Evolutionary conservation across 2,888 invertebrate species (phyloP).

Genomic region (Glyphotaelius pellucidus): DNA sequence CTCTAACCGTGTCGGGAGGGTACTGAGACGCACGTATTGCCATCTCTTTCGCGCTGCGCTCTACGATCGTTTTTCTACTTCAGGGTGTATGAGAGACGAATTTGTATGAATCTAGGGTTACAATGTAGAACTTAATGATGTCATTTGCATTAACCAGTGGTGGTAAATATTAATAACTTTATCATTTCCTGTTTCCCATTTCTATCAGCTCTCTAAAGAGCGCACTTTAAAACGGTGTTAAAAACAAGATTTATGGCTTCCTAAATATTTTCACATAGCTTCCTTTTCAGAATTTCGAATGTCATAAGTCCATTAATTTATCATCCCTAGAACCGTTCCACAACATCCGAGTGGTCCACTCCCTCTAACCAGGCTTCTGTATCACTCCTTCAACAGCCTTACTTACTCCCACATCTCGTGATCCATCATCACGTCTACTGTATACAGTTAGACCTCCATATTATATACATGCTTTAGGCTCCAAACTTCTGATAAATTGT

Average conservation of each 20-base stretch:
- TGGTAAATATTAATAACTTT: neutral
- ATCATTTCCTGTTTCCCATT: neutral
- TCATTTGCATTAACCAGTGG: neutral
- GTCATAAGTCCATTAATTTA: neutral
- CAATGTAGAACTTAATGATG: too few relatives aligned
- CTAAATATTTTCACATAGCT: neutral
- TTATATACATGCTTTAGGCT: neutral
- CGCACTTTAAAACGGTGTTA: neutral
- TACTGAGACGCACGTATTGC: too few relatives aligned
- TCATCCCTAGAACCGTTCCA: neutral
- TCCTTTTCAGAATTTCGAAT: neutral
- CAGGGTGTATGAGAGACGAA: too few relatives aligned
- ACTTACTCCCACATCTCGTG: neutral
- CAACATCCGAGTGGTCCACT: neutral
- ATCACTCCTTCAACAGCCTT: neutral
- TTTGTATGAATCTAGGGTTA: too few relatives aligned
- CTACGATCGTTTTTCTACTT: too few relatives aligned
- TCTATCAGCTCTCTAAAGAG: neutral
- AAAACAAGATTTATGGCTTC: neutral
- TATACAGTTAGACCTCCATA: neutral
- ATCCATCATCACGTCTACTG: conserved; percentile 28
- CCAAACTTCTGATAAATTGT: conserved; percentile 10
- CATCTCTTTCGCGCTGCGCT: too few relatives aligned
- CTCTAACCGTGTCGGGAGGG: too few relatives aligned
- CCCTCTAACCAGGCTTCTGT: neutral